Evolutionary conservation across 2,888 invertebrate species (phyloP), one percentile per base, ranked within the genome.

Genomic region (Rhogogaster chlorosoma): DNA sequence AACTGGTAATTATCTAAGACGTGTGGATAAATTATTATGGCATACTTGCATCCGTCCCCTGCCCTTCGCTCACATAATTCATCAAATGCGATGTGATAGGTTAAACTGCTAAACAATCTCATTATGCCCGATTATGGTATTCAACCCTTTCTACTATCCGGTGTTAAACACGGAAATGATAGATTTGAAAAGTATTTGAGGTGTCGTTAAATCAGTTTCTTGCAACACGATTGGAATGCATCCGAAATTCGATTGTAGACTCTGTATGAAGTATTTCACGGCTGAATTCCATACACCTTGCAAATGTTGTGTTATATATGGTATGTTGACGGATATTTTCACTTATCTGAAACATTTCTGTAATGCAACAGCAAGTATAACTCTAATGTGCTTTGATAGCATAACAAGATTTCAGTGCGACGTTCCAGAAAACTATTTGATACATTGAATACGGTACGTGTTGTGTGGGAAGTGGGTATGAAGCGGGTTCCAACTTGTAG

Each of bases 361-460:
- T 12, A 61, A 26, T 26, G n/a, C 26, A 61, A 29, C 22, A 29
- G 10, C 5, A 26, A 22, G 26, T 61, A 61, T 26, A 61, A 26
- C 61, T 32, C 32, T 32, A 67, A 67, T 67, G 18, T 67, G 32
- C 18, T 18, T 32, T 18, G 26, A 67, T 15, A 67, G 18, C 15
- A 32, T 32, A 67, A 67, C 67, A 67, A 32, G 15, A 67, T 32
- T 67, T 32, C 26, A 67, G 67, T 67, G 26, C 67, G 32, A 32
- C 67, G 32, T 67, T 67, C 32, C 67, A 67, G 32, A 67, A 67
- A 67, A 12, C 32, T 67, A 67, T 67, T 32, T 67, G 32, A 29
- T 15, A 67, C 32, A 18, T 67, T 67, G 26, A 18, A 18, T 53
- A 53, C 12, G 45, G 45, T 49, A 49, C 7, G 6, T 29, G 67